Base-by-base conservation (phyloP, 2,113 vertebrate genomes). In the Motacilla tschutschensis region DNA sequence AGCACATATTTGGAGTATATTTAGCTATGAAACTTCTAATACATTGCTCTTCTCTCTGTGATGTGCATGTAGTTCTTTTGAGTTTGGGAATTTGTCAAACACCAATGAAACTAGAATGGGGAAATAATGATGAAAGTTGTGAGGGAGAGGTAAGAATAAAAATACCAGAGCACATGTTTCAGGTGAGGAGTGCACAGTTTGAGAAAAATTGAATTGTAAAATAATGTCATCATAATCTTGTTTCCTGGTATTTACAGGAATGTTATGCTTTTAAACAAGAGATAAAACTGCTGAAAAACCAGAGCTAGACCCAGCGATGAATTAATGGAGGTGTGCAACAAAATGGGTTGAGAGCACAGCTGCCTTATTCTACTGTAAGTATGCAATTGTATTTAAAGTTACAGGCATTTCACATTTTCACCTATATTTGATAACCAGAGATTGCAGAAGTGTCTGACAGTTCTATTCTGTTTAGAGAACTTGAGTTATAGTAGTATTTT, bases 331-430 rank as follows among this genome's bases (percentile, higher is more conserved):
- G 4, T 24, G 46, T 79, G 62, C 70, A 62, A 46, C 65, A 85
- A 60, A 50, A 94, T 95, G 93, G 87, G 91, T 88, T 95, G 85
- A 95, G 73, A 65, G 54, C 43, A 21, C 41, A 72, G 41, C 46
- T 60, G 33, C 62, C 50, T 85, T 71, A 57, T 20, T 75, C 35
- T n/a, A 55, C 47, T 4, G 94, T 93, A 62, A 92, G 93, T 91
- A 75, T 36, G n/a, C 57, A 77, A 12, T n/a, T 82, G 21, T 65
- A 33, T 31, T 73, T 84, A 14, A 54, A 82, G 21, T 43, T 60
- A 38, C 26, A 74, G 3, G 1, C 75, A 12, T 75, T 64, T 67
- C 8, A 10, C 65, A 0, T 76, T 84, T 69, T 54, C 38, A 16
- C 21, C 57, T 60, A 14, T 2, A 9, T 63, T 74, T 74, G 20